These are phyloP conservation scores for Camponotus pennsylvanicus DNA, from an alignment of 1,140 invertebrate genomes.

Conservation along the genomic window DNA sequence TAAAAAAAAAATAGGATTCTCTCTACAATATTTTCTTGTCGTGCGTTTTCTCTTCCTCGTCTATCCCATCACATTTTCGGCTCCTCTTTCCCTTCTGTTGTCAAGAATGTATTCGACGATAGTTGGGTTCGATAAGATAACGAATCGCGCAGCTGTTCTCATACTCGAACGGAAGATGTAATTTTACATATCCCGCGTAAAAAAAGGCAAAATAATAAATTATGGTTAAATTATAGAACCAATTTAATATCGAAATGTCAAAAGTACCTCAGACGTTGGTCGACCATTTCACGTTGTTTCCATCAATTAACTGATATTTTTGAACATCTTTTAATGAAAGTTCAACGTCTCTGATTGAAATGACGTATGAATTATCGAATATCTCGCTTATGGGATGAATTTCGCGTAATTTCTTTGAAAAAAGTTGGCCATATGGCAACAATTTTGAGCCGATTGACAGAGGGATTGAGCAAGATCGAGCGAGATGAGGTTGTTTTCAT, in stretches of 20 bases:
- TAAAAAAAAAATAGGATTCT: not conserved
- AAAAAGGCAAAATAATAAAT: not conserved
- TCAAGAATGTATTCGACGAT: slow-evolving; percentile 66
- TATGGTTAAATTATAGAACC: not conserved
- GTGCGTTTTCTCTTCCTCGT: slow-evolving; percentile 2
- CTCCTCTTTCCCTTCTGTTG: slow-evolving; percentile 14
- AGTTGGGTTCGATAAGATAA: slow-evolving; percentile 70
- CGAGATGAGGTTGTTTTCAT: slow-evolving; percentile 12
- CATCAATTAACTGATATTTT: not conserved
- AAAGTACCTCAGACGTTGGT: not conserved
- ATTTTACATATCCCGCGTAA: slow-evolving; percentile 14
- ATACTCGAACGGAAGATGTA: slow-evolving; percentile 14
- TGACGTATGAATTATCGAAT: not conserved
- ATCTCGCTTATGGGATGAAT: not conserved
- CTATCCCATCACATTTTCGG: not conserved
- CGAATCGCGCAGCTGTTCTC: slow-evolving; percentile 69
- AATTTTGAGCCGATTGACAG: not conserved
- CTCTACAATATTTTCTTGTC: not conserved
- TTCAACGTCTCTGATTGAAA: not conserved
- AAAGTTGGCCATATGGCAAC: not conserved
- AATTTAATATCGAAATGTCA: not conserved
- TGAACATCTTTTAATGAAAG: not conserved
- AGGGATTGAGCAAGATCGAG: not conserved
- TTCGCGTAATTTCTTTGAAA: not conserved
- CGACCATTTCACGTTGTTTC: not conserved